Percentiles rank a stretch among this genome's conserved stretches.
phyloP scores from a whole-genome alignment of 2,888 invertebrate genomes.

The Cephus pygmeus region DNA sequence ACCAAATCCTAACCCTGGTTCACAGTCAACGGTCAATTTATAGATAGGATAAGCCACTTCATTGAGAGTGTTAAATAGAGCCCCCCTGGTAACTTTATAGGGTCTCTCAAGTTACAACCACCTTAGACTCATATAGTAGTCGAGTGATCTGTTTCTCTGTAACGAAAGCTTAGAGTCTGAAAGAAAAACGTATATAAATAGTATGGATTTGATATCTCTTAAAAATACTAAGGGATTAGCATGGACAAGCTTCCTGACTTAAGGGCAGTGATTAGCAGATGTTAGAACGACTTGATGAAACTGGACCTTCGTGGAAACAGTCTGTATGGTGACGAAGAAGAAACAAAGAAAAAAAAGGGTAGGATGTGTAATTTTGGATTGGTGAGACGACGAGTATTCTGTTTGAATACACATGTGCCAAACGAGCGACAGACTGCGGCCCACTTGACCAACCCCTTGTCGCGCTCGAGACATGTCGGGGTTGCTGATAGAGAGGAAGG shows the following conservation, averaged over 20 bases:
- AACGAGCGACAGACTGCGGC: conserved; percentile 1
- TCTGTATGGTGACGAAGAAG: neutral
- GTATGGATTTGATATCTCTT: neutral
- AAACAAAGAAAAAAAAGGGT: neutral
- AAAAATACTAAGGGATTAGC: neutral
- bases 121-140: neutral
- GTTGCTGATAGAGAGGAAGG: conserved; percentile 5
- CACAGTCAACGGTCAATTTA: neutral
- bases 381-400: neutral
- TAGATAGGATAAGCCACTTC: neutral
- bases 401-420: conserved; percentile 1
- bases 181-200: neutral
- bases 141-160: neutral
- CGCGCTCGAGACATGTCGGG: conserved; percentile 6
- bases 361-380: neutral
- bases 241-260: neutral
- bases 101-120: neutral
- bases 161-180: neutral
- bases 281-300: neutral
- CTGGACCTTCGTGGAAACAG: neutral
- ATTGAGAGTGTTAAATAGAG: neutral
- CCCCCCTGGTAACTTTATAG: neutral
- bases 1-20: neutral
- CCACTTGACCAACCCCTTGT: conserved; percentile 6
- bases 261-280: neutral